Evolutionary conservation across 2,113 vertebrate genomes (phyloP).

Genomic region (Riparia riparia): DNA sequence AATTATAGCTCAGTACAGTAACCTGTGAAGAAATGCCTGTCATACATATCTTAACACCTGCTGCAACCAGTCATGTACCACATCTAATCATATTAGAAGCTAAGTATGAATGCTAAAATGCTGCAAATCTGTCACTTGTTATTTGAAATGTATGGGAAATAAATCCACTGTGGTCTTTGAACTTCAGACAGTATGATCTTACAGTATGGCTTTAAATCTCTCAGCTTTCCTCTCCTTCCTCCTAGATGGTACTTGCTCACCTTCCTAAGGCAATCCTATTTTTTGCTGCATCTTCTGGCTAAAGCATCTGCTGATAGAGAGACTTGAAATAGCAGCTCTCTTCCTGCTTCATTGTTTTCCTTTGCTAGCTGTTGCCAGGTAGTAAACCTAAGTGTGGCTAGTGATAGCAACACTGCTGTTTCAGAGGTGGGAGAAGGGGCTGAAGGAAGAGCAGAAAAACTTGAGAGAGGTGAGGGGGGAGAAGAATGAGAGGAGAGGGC

Average conservation of each 20-base stretch:
- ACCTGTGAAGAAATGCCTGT: neutral
- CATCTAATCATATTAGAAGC: neutral
- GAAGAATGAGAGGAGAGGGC: neutral
- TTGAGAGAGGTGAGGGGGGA: neutral
- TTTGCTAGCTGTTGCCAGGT: neutral
- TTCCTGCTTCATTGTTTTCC: neutral
- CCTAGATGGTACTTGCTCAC: neutral
- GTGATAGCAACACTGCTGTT: neutral
- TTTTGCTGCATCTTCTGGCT: conserved; percentile 5
- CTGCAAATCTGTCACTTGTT: neutral
- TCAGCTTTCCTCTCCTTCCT: neutral
- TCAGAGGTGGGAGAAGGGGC: neutral
- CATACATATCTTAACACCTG: neutral
- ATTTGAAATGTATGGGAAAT: neutral
- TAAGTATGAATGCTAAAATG: neutral
- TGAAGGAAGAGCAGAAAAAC: neutral
- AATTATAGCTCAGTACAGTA: neutral
- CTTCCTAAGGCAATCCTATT: conserved; percentile 33
- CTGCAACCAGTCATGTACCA: neutral
- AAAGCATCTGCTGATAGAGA: neutral
- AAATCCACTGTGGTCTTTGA: neutral
- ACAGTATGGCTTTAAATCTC: neutral
- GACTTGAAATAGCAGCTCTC: conserved; percentile 3
- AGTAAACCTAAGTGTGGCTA: neutral
- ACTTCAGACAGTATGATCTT: neutral